Evolutionary conservation across 2,797 vertebrate genomes (phyloP).

Genomic region (Clarias laeviceps): DNA sequence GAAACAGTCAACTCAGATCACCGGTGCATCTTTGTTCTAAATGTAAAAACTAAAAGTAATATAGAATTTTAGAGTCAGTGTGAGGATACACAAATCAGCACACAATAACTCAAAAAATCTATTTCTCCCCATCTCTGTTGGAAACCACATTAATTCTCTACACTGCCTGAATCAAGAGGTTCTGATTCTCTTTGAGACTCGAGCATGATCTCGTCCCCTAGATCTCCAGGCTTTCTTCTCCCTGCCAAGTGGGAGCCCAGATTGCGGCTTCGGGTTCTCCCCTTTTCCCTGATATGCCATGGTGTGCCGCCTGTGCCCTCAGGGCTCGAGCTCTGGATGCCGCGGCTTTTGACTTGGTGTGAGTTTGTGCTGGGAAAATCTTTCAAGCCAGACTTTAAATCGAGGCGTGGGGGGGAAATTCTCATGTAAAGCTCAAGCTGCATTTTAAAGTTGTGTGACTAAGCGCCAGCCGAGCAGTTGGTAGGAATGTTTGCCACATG

Average conservation of each 20-base stretch:
- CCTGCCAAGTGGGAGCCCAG: conserved; percentile 67
- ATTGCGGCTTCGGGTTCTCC: conserved; percentile 59
- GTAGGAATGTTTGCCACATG: conserved; percentile 40
- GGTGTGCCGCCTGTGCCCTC: conserved; percentile 45
- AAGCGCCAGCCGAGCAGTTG: conserved; percentile 54
- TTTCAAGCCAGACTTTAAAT: conserved; percentile 7
- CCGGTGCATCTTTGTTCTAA: too few species aligned
- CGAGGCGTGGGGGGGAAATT: conserved; percentile 40
- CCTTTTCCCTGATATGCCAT: conserved; percentile 51
- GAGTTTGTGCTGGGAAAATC: conserved; percentile 22
- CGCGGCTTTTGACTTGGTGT: conserved; percentile 55
- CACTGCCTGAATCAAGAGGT: background rate
- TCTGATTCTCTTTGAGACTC: background rate
- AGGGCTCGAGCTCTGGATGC: conserved; percentile 34
- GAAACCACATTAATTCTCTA: background rate
- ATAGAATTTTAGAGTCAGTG: too few species aligned
- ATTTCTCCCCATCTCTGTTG: background rate
- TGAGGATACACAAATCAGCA: too few species aligned
- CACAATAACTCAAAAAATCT: too few species aligned
- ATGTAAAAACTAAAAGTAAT: too few species aligned
- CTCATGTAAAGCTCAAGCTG: conserved; percentile 26
- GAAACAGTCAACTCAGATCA: too few species aligned
- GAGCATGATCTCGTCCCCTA: conserved; percentile 18
- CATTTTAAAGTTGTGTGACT: conserved; percentile 47
- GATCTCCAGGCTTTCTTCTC: conserved; percentile 10